These are phyloP conservation scores for Leptinotarsa rubiginosa DNA, from an alignment of 2,888 invertebrate species.

Conservation along the genomic window DNA sequence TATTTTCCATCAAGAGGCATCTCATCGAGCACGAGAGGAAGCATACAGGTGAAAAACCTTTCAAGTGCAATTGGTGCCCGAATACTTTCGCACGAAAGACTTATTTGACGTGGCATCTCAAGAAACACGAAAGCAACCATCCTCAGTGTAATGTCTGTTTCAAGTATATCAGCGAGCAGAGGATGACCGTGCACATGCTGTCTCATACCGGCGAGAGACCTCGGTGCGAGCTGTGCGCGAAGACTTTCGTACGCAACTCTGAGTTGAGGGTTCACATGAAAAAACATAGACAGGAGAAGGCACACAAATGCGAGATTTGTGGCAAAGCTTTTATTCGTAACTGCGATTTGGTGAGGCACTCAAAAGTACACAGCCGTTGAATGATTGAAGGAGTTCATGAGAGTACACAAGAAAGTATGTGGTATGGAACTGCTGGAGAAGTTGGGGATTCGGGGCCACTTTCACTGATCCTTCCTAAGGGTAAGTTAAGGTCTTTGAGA, in stretches of 20 bases:
- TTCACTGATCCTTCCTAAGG: too few species aligned
- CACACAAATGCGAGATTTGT: slow-evolving; percentile 21
- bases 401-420: too few species aligned
- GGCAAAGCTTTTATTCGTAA: slow-evolving; percentile 1
- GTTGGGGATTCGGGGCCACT: too few species aligned
- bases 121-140: background rate
- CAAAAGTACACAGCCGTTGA: background rate
- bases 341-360: background rate
- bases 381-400: background rate
- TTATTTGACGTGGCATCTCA: background rate
- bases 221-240: slow-evolving; percentile 23
- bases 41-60: slow-evolving; percentile 5
- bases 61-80: background rate
- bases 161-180: slow-evolving; percentile 17
- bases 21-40: background rate
- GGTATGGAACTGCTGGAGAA: too few species aligned
- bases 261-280: slow-evolving; percentile 24
- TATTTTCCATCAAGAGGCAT: background rate
- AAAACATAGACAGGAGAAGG: slow-evolving; percentile 23
- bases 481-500: too few species aligned
- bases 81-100: background rate
- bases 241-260: slow-evolving; percentile 23
- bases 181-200: slow-evolving; percentile 21
- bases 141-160: slow-evolving; percentile 24
- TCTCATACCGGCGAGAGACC: slow-evolving; percentile 28